Evolutionary conservation across 2,888 invertebrate genomes (phyloP), one percentile per base, ranked within the genome.

Genomic region (Pammene aurita): DNA sequence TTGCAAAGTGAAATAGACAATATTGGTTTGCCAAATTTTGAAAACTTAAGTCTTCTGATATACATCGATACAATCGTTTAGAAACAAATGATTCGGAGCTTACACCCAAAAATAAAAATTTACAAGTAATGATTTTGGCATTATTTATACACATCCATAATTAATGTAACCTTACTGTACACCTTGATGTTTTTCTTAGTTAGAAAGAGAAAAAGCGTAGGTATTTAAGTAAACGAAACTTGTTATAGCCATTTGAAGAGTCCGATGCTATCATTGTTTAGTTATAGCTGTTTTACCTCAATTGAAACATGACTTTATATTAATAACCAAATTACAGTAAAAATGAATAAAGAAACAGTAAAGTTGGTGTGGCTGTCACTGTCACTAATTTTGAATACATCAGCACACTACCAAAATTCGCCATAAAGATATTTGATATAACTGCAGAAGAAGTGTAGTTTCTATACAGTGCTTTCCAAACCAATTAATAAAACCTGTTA

Each of bases 281-380:
- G 44, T 14, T 50, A 11, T 13, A 71, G 57, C 67, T 76, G 80
- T 84, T 82, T 78, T 82, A 80, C 80, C 78, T 80, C 84, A 81
- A 81, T 80, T 76, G 78, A 74, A 77, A 70, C 70, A 70, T 44
- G 42, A 14, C 50, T 57, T 74, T 72, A 71, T 72, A 72, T 72
- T 72, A 72, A 73, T 72, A 73, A 69, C 71, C 74, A 67, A 54
- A 74, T 76, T 74, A 77, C 79, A 82, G 74, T 75, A 77, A 77
- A 76, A 79, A 78, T 78, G 75, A 74, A 72, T 72, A 77, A 82
- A 78, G 74, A 82, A 86, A 86, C 87, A 88, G 87, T 83, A 86
- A 87, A 87, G 85, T 84, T 73, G 77, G 57, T 52, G 44, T 58
- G 14, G 52, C 68, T 38, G 26, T 35, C 42, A 63, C 11, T 7